Evolutionary conservation across 2,888 invertebrate species (phyloP).

Genomic region (Oxyscelio sp.): DNA sequence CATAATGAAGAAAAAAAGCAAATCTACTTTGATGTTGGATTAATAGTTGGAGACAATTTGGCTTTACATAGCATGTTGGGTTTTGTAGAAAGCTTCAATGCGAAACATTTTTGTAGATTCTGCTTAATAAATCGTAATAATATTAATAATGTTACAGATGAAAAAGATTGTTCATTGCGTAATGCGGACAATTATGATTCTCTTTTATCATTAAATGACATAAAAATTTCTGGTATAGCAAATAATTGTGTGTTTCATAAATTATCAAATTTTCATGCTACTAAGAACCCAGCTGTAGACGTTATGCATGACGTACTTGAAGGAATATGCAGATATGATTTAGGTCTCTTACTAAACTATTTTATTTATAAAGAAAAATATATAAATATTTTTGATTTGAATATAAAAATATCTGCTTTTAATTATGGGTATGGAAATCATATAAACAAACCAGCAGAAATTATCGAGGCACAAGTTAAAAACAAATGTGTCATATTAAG

Average conservation of each 20-base stretch:
- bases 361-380: slow-evolving; percentile 51
- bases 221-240: too few species aligned
- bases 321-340: slow-evolving; percentile 38
- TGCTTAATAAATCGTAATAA: slow-evolving; percentile 50
- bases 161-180: slow-evolving; percentile 7
- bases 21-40: slow-evolving; percentile 58
- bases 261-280: slow-evolving; percentile 42
- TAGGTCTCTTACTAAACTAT: slow-evolving; percentile 38
- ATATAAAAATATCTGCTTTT: slow-evolving; percentile 39
- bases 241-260: slow-evolving; percentile 2
- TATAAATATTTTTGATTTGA: slow-evolving; percentile 33
- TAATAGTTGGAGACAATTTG: slow-evolving; percentile 73
- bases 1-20: slow-evolving; percentile 2
- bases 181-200: too few species aligned
- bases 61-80: slow-evolving; percentile 66
- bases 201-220: too few species aligned
- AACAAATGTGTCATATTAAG: slow-evolving; percentile 61
- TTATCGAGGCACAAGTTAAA: slow-evolving; percentile 49
- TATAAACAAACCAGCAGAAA: slow-evolving; percentile 23
- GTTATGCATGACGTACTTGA: slow-evolving; percentile 56
- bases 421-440: not conserved
- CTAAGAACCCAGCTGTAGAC: slow-evolving; percentile 59
- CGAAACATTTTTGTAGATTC: slow-evolving; percentile 72
- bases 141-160: slow-evolving; percentile 2
- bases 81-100: slow-evolving; percentile 62